Conservation (phyloP, 2,797 vertebrate species). For the Peromyscus attwateri region DNA sequence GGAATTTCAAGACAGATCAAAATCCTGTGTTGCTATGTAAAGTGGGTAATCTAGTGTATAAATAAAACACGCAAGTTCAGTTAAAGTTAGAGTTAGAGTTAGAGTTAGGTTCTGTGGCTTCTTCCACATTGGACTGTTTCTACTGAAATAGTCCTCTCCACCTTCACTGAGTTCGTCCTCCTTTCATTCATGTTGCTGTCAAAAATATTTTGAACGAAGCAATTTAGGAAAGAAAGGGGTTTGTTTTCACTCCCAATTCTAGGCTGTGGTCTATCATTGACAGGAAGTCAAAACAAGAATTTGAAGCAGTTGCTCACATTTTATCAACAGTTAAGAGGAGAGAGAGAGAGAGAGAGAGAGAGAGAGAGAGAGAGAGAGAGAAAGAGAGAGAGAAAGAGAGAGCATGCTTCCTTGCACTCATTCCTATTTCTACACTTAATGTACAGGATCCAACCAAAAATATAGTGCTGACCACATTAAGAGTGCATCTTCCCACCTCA, state of each 20-base stretch:
- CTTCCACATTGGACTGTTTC: not conserved
- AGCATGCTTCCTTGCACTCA: not conserved
- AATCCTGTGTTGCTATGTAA: conserved; percentile 49
- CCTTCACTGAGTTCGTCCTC: not conserved
- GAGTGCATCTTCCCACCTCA: not conserved
- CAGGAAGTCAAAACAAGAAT: not conserved
- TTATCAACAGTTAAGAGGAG: not conserved
- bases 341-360: not conserved
- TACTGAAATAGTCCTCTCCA: not conserved
- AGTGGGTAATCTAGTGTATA: not conserved
- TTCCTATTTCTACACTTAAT: too few relatives aligned
- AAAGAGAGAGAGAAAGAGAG: not conserved
- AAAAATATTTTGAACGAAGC: not conserved
- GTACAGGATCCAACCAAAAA: not conserved
- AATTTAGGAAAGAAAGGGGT: not conserved
- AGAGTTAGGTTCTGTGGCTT: not conserved
- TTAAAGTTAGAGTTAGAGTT: not conserved
- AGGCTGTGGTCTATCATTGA: not conserved
- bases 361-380: not conserved
- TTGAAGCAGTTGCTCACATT: not conserved
- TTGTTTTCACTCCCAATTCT: not conserved
- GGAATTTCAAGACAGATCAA: conserved; percentile 54
- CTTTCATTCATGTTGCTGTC: not conserved
- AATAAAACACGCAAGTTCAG: not conserved
- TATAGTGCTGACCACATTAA: not conserved